phyloP scores from a whole-genome alignment of 2,113 vertebrate genomes.

The Gallinago undulata region DNA sequence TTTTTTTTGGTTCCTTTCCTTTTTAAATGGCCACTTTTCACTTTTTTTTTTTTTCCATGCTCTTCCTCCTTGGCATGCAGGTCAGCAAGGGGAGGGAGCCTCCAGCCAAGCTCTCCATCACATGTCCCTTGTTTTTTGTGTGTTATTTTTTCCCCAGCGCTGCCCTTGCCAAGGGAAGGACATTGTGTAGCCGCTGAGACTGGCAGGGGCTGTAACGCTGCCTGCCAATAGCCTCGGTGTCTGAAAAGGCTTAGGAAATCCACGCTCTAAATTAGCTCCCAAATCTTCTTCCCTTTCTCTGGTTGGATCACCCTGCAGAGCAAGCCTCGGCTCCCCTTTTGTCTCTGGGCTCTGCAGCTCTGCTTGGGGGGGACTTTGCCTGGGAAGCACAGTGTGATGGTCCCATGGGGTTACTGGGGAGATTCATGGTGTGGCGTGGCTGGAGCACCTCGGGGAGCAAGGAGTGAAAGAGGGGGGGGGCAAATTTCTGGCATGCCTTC shows the following conservation, averaged over 20 bases:
- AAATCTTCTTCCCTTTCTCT: background rate
- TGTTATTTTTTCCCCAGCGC: constrained; percentile 51
- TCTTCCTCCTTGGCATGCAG: constrained; percentile 16
- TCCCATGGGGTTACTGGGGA: rapidly evolving
- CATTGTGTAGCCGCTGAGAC: constrained; percentile 31
- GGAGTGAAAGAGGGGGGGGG: too few species aligned
- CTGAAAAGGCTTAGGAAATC: constrained; percentile 46
- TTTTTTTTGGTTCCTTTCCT: background rate
- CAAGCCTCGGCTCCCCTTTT: background rate
- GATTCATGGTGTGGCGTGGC: background rate
- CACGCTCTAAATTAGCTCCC: constrained; percentile 56
- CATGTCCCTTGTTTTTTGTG: constrained; percentile 46
- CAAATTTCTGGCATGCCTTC: background rate
- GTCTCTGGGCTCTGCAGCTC: rapidly evolving
- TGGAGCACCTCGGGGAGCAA: background rate
- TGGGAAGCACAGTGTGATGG: background rate
- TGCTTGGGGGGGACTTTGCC: background rate
- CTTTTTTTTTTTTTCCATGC: background rate
- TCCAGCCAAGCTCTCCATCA: constrained; percentile 48
- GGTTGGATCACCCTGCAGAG: background rate
- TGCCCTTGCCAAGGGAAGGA: constrained; percentile 60
- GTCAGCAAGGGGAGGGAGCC: background rate
- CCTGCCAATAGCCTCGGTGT: constrained; percentile 43
- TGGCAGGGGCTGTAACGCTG: constrained; percentile 24
- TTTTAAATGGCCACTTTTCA: background rate